Evolutionary conservation across 1,140 invertebrate species (phyloP), one percentile per base, ranked within the genome.

Genomic region (Meloidogyne hapla): DNA sequence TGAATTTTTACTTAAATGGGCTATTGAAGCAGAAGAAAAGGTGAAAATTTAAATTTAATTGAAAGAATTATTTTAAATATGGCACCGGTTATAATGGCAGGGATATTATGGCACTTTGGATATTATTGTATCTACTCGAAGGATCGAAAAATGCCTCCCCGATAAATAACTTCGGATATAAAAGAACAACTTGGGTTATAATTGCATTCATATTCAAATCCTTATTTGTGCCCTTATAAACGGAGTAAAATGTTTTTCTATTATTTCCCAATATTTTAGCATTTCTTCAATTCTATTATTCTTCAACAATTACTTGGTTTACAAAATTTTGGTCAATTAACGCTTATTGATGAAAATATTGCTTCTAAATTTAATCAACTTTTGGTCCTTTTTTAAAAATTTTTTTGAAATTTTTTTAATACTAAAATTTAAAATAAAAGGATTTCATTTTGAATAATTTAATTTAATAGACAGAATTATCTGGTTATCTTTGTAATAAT

Each of bases 281-380:
- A 84, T 56, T 85, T 85, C 69, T 85, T 86, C 70, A 72, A 83
- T 40, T 75, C 81, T 10, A 80, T 85, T 15, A 75, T 85, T 61
- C 80, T 85, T 9, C 79, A 79, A 15, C 79, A 80, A 18, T 78
- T 79, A 23, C 71, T 85, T 68, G 21, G 79, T 81, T 26, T 38
- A 69, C n/a, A 48, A 67, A 8, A 56, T 56, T 56, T 56, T 3
- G 23, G 45, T 45, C 33, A 76, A 45, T 21, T 76, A 18, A 25
- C 21, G n/a, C 62, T 45, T 45, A 76, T 76, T 33, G 67, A 76
- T 70, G 69, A 76, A 23, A 28, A 73, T 23, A 65, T 68, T 26
- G 75, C 75, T 45, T 33, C 13, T 40, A 62, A 66, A n/a, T 23
- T 76, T 15, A 76, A 76, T 67, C 21, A 71, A 38, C 40, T 76